A percentile compares a stretch with the other conserved stretches of the same genome.
phyloP scores from a whole-genome alignment of 1,140 invertebrate species.

The Hetaerina americana region DNA sequence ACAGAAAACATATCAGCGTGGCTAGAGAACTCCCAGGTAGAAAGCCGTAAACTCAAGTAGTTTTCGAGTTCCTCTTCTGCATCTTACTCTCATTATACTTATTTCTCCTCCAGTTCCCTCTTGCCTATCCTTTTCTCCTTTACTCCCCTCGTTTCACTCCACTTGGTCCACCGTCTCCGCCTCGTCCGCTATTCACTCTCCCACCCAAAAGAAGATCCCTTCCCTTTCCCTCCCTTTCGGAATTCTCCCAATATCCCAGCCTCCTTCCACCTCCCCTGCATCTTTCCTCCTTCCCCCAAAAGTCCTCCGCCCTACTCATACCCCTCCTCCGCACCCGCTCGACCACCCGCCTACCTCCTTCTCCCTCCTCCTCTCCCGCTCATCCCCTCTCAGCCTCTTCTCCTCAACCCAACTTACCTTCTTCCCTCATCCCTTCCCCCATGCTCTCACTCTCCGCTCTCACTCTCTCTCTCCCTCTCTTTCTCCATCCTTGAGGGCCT shows the following conservation, averaged over 20 bases:
- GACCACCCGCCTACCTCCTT: neutral
- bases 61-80: too few relatives aligned
- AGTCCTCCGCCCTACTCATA: neutral
- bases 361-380: neutral
- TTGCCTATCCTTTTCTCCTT: too few relatives aligned
- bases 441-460: neutral
- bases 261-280: neutral
- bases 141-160: too few relatives aligned
- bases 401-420: neutral
- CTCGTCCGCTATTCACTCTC: too few relatives aligned
- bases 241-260: neutral
- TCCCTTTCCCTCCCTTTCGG: too few relatives aligned
- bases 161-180: too few relatives aligned
- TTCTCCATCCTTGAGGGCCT: neutral
- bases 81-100: too few relatives aligned
- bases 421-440: neutral
- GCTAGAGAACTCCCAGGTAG: too few relatives aligned
- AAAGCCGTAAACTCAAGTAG: too few relatives aligned
- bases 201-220: too few relatives aligned
- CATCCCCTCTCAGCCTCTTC: neutral
- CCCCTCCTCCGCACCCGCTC: neutral
- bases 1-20: too few relatives aligned
- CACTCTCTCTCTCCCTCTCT: neutral
- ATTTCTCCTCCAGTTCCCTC: too few relatives aligned
- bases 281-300: neutral